Evolutionary conservation across 2,888 invertebrate genomes (phyloP).

Genomic region (Meganola albula): DNA sequence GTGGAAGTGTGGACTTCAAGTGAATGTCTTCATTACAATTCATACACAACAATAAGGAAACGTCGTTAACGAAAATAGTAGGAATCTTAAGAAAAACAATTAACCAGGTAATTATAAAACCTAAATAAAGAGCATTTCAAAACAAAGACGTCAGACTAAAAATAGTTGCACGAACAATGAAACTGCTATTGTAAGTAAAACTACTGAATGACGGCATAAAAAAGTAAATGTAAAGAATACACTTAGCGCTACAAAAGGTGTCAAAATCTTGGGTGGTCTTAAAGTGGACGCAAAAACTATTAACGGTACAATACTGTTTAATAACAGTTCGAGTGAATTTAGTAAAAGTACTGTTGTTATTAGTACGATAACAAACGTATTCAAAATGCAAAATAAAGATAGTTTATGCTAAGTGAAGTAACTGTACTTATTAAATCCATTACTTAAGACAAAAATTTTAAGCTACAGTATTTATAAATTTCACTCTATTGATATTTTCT

Average conservation of each 20-base stretch:
- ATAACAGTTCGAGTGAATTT: constrained; percentile 24
- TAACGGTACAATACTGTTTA: constrained; percentile 35
- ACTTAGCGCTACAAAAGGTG: constrained; percentile 18
- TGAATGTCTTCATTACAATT: too few species aligned
- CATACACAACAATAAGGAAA: too few species aligned
- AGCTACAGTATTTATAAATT: too few species aligned
- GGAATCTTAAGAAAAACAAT: too few species aligned
- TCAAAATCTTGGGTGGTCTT: constrained; percentile 34
- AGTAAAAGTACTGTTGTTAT: constrained; percentile 21
- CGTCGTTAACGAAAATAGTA: too few species aligned
- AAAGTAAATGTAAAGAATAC: constrained; percentile 23
- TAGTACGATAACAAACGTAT: too few species aligned
- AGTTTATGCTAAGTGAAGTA: constrained; percentile 15
- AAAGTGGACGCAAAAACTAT: constrained; percentile 25
- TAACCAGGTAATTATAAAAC: too few species aligned
- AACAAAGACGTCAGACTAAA: constrained; percentile 7
- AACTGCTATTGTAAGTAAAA: constrained; percentile 17
- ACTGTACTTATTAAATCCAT: too few species aligned
- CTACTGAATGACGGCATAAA: constrained; percentile 23
- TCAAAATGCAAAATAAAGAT: too few species aligned
- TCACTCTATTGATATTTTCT: too few species aligned
- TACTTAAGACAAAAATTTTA: too few species aligned
- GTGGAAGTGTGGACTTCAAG: too few species aligned
- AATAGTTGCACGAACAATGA: constrained; percentile 18
- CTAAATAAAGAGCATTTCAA: constrained; percentile 8